These are phyloP conservation scores for Laterallus jamaicensis DNA, from an alignment of 2,113 vertebrate species.

Conservation along the genomic window DNA sequence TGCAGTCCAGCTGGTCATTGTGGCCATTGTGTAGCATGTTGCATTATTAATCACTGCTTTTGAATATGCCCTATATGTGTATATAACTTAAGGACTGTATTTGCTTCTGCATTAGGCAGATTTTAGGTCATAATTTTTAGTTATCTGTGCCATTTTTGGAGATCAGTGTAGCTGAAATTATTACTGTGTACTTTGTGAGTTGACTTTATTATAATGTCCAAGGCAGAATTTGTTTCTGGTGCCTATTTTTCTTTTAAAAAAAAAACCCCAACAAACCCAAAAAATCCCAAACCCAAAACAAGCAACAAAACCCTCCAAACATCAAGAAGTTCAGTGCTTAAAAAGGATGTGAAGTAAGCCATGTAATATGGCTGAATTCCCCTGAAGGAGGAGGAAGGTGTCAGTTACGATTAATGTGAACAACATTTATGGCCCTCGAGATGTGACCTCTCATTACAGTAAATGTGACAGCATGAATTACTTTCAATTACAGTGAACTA, in stretches of 20 bases:
- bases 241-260: background rate
- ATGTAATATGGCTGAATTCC: conserved; percentile 28
- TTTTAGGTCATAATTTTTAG: background rate
- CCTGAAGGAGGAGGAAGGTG: conserved; percentile 68
- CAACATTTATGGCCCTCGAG: conserved; percentile 54
- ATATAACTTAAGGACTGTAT: background rate
- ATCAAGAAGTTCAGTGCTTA: conserved; percentile 22
- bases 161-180: background rate
- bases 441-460: conserved; percentile 72
- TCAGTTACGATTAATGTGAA: conserved; percentile 76
- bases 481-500: conserved; percentile 74
- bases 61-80: background rate
- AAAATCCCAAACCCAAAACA: background rate
- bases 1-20: background rate
- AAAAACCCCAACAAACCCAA: background rate
- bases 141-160: background rate
- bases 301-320: background rate
- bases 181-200: background rate
- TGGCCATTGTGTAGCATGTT: accelerated
- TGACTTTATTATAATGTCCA: background rate
- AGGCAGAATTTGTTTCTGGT: background rate
- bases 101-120: background rate
- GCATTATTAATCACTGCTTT: background rate
- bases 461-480: conserved; percentile 79
- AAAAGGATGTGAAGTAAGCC: conserved; percentile 44